Percentiles rank a stretch among this genome's conserved stretches.
Evolutionary conservation across 2,113 vertebrate species (phyloP).

Genomic region (Narcine bancroftii): DNA sequence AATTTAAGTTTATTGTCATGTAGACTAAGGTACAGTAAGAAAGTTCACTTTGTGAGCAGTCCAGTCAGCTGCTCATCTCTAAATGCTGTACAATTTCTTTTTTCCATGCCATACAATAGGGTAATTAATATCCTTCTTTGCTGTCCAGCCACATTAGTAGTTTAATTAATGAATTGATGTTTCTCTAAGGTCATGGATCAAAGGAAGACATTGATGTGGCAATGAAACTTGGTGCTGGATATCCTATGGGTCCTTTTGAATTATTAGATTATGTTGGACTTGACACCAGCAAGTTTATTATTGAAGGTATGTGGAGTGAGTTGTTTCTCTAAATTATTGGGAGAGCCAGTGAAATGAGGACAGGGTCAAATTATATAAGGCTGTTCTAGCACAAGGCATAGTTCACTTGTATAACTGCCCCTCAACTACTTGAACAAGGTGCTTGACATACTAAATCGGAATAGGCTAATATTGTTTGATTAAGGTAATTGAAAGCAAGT

Average conservation of each 20-base stretch:
- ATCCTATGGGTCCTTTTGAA: slow-evolving; percentile 96
- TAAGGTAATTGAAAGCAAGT: neutral
- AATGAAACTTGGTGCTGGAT: slow-evolving; percentile 89
- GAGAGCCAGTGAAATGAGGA: neutral
- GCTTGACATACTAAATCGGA: neutral
- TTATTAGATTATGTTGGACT: slow-evolving; percentile 89
- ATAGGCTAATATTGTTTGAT: neutral
- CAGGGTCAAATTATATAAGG: neutral
- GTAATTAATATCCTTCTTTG: neutral
- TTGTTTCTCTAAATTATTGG: neutral
- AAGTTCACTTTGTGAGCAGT: too few relatives aligned
- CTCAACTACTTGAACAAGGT: neutral
- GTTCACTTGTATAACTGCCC: neutral
- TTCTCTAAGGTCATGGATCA: slow-evolving; percentile 75
- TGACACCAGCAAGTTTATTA: slow-evolving; percentile 85
- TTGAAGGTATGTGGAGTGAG: slow-evolving; percentile 68
- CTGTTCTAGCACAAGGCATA: neutral
- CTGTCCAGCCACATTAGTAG: neutral
- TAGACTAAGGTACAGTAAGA: too few relatives aligned
- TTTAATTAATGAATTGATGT: slow-evolving; percentile 42
- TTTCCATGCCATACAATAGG: neutral
- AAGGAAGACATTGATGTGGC: slow-evolving; percentile 93
- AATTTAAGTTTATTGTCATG: too few relatives aligned
- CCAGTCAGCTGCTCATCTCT: too few relatives aligned
- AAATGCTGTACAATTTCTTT: too few relatives aligned